Evolutionary conservation across 2,888 invertebrate species (phyloP), one percentile per base, ranked within the genome.

Genomic region (Electrophaes corylata): DNA sequence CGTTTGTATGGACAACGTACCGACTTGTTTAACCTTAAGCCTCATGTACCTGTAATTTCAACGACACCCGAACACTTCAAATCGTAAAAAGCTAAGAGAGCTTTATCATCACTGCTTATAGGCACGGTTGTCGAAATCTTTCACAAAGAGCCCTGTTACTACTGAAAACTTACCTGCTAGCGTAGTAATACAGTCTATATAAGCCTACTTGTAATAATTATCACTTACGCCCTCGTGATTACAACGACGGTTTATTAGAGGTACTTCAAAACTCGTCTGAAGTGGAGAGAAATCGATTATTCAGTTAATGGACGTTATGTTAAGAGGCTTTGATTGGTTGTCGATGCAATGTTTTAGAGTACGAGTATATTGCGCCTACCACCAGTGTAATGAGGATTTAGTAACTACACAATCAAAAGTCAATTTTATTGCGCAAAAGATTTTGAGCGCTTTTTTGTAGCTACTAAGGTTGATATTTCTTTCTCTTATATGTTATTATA

Each of bases 281-380:
- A 19, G 29, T 49, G 18, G 35, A 41, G 33, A 40, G 26, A 39
- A 19, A 57, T 53, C 43, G 31, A 53, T 57, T 47, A 51, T 41
- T 41, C 41, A 4, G 52, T 39, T 57, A 47, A 57, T 52, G 47
- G 52, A 44, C 37, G 44, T 29, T 52, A 43, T 33, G 33, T 44
- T 29, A 47, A 58, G 40, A 18, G 29, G 44, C 47, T 58, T 41
- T 44, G 44, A 33, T 53, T 40, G 29, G n/a, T 41, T 14, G 43
- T 43, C 20, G 33, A 40, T 46, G 14, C n/a, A 10, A 33, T 33
- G 37, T 16, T 16, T 16, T 37, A 19, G n/a, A 16, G 23, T 35
- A 12, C 18, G n/a, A 16, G 23, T 35, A 12, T 26, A 11, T 19
- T 18, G 12, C 12, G 12, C 37, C 5, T 8, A 8, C n/a, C 14